phyloP scores from a whole-genome alignment of 37 sponge, comb jelly and placozoan genomes.

The Geodia barretti region DNA sequence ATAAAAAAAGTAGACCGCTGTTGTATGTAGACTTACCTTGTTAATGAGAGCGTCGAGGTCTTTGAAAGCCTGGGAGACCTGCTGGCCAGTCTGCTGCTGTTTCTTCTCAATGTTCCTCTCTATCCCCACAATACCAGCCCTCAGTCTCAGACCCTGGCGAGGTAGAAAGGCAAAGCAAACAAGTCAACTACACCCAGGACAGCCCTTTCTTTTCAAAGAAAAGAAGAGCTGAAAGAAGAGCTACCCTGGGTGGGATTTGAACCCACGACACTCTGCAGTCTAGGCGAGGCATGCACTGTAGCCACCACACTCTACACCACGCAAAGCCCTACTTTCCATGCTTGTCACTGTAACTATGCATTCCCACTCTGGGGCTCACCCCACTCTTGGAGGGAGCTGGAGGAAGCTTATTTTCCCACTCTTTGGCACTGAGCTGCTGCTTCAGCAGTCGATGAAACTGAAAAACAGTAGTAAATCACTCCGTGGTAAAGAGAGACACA shows the following conservation, averaged over 20 bases:
- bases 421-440: conserved; percentile 44
- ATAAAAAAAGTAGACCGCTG: background rate
- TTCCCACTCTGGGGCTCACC: no score
- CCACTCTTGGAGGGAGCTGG: conserved; percentile 18
- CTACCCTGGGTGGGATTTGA: no score
- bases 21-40: conserved; percentile 51
- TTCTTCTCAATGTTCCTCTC: conserved; percentile 89
- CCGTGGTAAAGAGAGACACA: background rate
- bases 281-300: no score
- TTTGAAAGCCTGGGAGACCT: conserved; percentile 88
- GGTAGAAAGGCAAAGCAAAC: no score
- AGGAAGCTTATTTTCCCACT: conserved; percentile 62
- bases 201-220: no score
- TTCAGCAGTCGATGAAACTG: conserved; percentile 48
- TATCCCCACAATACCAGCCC: conserved; percentile 88
- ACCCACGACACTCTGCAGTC: no score
- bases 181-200: no score
- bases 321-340: no score
- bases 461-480: background rate
- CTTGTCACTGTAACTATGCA: no score
- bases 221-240: no score
- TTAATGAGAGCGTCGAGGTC: conserved; percentile 95
- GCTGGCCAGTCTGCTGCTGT: conserved; percentile 64
- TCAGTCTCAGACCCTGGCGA: conserved; percentile 26
- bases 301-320: no score